phyloP scores from a whole-genome alignment of 2,888 invertebrate genomes.

The Lissocephala sabroskyi region DNA sequence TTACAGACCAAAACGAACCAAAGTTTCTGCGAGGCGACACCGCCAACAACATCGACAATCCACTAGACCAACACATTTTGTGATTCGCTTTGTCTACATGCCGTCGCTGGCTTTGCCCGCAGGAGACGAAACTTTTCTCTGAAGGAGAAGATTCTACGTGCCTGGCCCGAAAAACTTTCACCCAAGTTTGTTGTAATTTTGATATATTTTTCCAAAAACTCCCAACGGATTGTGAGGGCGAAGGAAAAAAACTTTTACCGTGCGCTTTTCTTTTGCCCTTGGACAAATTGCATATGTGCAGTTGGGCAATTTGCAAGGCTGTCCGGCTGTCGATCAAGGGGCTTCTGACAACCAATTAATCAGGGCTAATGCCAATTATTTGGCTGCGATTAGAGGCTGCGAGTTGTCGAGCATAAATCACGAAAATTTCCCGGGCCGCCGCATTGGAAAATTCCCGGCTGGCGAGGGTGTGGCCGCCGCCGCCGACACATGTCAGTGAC shows the following conservation, averaged over 20 bases:
- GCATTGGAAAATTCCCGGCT: too few species aligned
- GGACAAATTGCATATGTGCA: too few species aligned
- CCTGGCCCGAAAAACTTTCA: conserved; percentile 14
- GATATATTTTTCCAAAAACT: conserved; percentile 7
- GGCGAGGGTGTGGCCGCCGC: too few species aligned
- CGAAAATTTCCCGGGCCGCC: too few species aligned
- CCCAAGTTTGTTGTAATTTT: conserved; percentile 6
- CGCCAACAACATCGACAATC: not conserved
- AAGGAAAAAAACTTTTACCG: too few species aligned
- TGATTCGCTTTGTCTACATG: not conserved
- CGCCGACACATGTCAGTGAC: conserved; percentile 48
- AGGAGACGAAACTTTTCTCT: conserved; percentile 17
- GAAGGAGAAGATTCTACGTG: conserved; percentile 28
- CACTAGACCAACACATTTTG: not conserved
- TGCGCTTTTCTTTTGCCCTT: too few species aligned
- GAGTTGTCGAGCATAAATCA: too few species aligned
- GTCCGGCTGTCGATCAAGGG: too few species aligned
- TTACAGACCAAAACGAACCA: too few species aligned
- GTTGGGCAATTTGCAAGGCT: too few species aligned
- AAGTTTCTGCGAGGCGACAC: not conserved
- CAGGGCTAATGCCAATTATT: too few species aligned
- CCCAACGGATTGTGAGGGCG: not conserved
- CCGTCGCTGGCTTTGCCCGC: not conserved
- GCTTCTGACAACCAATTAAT: not conserved
- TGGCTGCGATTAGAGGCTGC: too few species aligned